These are phyloP conservation scores for Mesaphorura yosii DNA, from an alignment of 1,140 invertebrate species.

Conservation along the genomic window DNA sequence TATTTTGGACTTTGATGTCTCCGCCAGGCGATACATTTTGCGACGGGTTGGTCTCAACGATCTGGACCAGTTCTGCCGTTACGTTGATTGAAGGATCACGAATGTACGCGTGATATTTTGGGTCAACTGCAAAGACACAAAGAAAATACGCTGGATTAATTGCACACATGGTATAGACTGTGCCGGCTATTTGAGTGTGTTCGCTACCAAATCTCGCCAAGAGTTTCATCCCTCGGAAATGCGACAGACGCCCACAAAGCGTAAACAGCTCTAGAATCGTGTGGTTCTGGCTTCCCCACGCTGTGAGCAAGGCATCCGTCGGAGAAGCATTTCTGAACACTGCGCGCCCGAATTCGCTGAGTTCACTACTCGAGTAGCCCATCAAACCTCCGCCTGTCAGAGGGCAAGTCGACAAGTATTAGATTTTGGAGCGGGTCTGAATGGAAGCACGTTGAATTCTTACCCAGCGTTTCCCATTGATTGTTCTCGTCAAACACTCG, in stretches of 20 bases:
- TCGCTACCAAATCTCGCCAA: constrained; percentile 47
- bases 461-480: constrained; percentile 61
- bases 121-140: constrained; percentile 39
- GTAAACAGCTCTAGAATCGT: constrained; percentile 63
- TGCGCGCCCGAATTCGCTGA: constrained; percentile 43
- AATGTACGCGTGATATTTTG: constrained; percentile 47
- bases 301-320: constrained; percentile 56
- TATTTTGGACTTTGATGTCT: constrained; percentile 6
- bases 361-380: constrained; percentile 39
- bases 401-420: constrained; percentile 41
- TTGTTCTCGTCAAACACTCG: constrained; percentile 62
- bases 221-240: constrained; percentile 56
- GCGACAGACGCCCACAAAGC: constrained; percentile 54
- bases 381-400: constrained; percentile 43
- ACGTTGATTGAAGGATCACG: constrained; percentile 40
- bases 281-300: constrained; percentile 70
- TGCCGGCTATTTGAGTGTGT: constrained; percentile 5
- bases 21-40: neutral
- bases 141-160: too few species aligned
- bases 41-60: constrained; percentile 10
- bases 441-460: neutral
- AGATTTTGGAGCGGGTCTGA: constrained; percentile 30
- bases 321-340: constrained; percentile 48
- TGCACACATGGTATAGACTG: too few species aligned
- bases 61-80: constrained; percentile 23